Conservation (phyloP, 2,888 invertebrate species). For the Leucophenga maculata region DNA sequence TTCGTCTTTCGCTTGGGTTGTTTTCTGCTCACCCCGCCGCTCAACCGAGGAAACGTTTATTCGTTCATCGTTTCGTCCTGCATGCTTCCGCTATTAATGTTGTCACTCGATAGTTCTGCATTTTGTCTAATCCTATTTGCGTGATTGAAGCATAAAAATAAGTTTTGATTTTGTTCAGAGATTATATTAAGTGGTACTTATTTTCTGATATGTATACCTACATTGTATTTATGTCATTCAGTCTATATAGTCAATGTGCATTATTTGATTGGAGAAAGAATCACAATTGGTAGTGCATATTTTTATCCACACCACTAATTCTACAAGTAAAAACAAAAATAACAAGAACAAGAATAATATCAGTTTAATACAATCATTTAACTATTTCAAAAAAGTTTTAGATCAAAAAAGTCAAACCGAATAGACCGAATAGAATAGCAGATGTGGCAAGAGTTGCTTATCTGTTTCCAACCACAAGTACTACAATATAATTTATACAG, state of each 20-base stretch:
- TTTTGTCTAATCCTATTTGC: constrained; percentile 45
- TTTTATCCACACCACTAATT: no score
- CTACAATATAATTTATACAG: no score
- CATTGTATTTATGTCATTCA: no score
- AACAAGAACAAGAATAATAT: background rate
- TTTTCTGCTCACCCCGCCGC: no score
- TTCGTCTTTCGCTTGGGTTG: background rate
- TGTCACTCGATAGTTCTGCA: constrained; percentile 3
- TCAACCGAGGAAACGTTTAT: constrained; percentile 1
- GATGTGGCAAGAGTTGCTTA: background rate
- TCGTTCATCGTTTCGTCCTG: background rate
- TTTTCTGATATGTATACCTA: background rate
- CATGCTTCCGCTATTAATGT: background rate
- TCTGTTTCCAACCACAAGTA: background rate
- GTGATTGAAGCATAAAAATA: constrained; percentile 32
- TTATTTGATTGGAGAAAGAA: no score
- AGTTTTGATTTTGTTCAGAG: constrained; percentile 26
- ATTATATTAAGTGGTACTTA: constrained; percentile 25
- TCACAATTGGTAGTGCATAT: no score
- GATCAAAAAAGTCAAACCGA: constrained; percentile 13
- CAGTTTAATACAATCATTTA: constrained; percentile 14
- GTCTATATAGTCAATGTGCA: no score
- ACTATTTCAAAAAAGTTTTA: constrained; percentile 12
- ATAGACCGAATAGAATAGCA: background rate
- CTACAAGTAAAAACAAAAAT: no score